Evolutionary conservation across 2,113 vertebrate species (phyloP).

Genomic region (Ifrita kowaldi): DNA sequence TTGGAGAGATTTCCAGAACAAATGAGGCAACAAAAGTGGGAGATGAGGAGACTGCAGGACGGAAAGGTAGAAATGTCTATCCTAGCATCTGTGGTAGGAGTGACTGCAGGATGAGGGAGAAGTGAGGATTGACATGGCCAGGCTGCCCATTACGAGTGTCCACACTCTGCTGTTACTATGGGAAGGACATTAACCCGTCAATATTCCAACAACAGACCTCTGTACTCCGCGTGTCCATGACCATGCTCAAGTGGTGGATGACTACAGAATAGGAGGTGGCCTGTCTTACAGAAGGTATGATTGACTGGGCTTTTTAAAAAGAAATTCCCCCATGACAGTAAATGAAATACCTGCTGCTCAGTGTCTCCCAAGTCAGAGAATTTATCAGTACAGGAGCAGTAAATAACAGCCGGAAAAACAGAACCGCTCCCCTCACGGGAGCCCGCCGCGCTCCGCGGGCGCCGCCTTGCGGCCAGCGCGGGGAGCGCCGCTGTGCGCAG

Average conservation of each 20-base stretch:
- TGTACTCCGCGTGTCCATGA: fast-evolving
- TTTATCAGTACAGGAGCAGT: background rate
- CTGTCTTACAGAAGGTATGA: fast-evolving
- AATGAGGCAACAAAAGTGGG: too few species aligned
- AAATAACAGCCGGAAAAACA: fast-evolving
- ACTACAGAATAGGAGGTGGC: background rate
- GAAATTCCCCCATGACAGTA: fast-evolving
- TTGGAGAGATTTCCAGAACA: background rate
- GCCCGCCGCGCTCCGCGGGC: fast-evolving
- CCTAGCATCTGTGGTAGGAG: background rate
- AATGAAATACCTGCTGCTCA: background rate
- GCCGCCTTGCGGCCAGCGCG: background rate
- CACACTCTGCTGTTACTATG: background rate
- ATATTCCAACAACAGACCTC: fast-evolving
- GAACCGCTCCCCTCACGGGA: fast-evolving
- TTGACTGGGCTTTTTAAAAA: background rate
- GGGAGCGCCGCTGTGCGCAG: background rate
- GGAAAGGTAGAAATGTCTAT: background rate
- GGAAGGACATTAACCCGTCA: background rate
- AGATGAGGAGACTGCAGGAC: background rate
- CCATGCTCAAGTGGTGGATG: fast-evolving
- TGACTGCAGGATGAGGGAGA: background rate
- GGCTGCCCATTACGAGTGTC: background rate
- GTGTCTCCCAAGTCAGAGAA: background rate
- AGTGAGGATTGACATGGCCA: fast-evolving